Percentiles rank a stretch among this genome's conserved stretches.
These are phyloP conservation scores for Reticulitermes lucifugus DNA, from an alignment of 2,888 invertebrate species.

Conservation along the genomic window DNA sequence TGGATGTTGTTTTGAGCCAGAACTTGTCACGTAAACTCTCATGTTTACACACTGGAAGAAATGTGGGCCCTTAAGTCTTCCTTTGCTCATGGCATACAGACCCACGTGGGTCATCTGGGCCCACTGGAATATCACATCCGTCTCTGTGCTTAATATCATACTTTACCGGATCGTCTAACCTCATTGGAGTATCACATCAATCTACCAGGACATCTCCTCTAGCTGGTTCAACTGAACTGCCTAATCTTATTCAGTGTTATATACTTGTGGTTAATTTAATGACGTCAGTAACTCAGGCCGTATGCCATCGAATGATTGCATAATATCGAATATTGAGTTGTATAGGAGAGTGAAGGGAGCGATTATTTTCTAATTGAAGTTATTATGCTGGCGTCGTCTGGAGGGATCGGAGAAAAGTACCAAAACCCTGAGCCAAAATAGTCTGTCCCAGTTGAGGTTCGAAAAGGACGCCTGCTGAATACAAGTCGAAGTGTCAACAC, in stretches of 20 bases:
- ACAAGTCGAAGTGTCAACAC: too few species aligned
- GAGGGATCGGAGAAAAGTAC: too few species aligned
- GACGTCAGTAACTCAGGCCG: too few species aligned
- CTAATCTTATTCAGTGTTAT: constrained; percentile 9
- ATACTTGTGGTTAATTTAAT: too few species aligned
- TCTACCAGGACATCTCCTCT: background rate
- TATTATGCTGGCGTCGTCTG: too few species aligned
- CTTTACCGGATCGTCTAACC: constrained; percentile 1
- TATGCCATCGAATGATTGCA: too few species aligned
- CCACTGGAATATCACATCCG: constrained; percentile 24
- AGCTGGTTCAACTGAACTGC: background rate
- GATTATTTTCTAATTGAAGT: too few species aligned
- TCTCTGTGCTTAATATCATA: constrained; percentile 16
- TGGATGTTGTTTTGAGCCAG: constrained; percentile 38
- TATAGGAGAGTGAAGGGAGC: too few species aligned
- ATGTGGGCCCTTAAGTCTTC: constrained; percentile 31
- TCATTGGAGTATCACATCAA: constrained; percentile 11
- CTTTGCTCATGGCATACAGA: background rate
- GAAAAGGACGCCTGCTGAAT: too few species aligned
- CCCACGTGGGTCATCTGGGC: constrained; percentile 8
- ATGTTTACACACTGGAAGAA: constrained; percentile 48
- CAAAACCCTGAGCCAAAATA: too few species aligned
- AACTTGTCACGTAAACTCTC: constrained; percentile 46
- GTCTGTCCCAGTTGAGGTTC: too few species aligned
- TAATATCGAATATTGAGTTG: too few species aligned